Base-by-base conservation (phyloP, 2,888 invertebrate species). In the Platyscelio sp. region DNA sequence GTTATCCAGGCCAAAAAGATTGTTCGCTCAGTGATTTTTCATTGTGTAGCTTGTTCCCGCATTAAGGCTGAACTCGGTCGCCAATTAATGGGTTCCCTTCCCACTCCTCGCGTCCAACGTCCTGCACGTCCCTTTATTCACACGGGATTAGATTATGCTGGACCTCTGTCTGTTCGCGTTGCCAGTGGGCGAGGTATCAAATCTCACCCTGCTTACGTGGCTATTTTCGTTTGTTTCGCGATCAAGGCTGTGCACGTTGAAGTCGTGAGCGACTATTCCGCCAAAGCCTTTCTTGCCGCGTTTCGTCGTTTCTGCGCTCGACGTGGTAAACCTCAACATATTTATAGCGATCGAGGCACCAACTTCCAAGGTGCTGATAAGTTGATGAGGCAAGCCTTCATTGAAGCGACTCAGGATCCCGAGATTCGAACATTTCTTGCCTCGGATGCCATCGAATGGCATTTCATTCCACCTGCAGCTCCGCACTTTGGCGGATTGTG, bases 311-410 rank as follows among this genome's bases (percentile, higher is more conserved):
- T 65, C 18, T 65, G 46, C 27, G 4, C 65, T 4, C 15, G 65
- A 27, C 26, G 65, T 3, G 65, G 65, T 5, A 18, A 7, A n/a
- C 65, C 65, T 5, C 18, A n/a, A n/a, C 18, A 18, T 11, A 29
- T 65, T 26, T 61, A 61, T n/a, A 40, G 40, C 40, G 43, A 65
- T n/a, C 27, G 65, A 15, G 65, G 46, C 9, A 65, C 65, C 6
- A 65, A 43, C 20, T 65, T 65, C 15, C 46, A 46, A 27, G 65
- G 46, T 11, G 65, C 65, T 11, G 65, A 46, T 11, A 18, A 33
- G 5, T 29, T 40, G 18, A 33, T 65, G 46, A 26, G 40, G 46
- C 65, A 46, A 18, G 27, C 65, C n/a, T 65, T 65, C 13, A 3
- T 7, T n/a, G 9, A 7, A 43, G 43, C n/a, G 13, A 43, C 43